Conservation (phyloP, 2,888 invertebrate species). For the Crossocerus cetratus region DNA sequence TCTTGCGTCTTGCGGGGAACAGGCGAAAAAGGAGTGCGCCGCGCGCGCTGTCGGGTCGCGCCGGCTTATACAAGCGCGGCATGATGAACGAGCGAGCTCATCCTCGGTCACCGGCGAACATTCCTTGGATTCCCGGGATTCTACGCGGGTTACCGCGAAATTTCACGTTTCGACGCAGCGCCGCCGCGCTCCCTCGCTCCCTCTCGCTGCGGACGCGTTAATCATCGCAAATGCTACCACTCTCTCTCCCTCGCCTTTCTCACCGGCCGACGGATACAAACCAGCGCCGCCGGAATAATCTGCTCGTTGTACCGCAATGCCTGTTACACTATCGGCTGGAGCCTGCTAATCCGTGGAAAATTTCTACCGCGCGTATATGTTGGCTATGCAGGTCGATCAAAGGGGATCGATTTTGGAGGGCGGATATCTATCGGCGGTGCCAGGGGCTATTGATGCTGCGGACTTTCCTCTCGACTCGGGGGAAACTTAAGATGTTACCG, state of each 20-base stretch:
- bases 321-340: slow-evolving; percentile 23
- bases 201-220: slow-evolving; percentile 43
- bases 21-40: neutral
- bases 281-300: no score
- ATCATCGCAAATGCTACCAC: slow-evolving; percentile 39
- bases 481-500: no score
- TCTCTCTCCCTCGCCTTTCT: no score
- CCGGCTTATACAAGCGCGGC: neutral
- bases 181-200: slow-evolving; percentile 2
- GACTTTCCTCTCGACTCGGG: no score
- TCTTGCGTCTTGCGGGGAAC: no score
- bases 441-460: no score
- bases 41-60: neutral
- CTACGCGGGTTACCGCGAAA: slow-evolving; percentile 49
- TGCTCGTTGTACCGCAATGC: neutral
- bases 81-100: slow-evolving; percentile 50
- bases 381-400: no score
- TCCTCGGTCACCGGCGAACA: slow-evolving; percentile 34
- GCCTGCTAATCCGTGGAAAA: no score
- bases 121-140: slow-evolving; percentile 49
- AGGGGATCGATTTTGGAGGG: no score
- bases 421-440: no score
- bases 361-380: no score
- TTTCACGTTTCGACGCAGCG: slow-evolving; percentile 46
- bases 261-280: no score